These are phyloP conservation scores for Brachionus asplanchnoidis DNA, from an alignment of 1,140 invertebrate species.

Conservation along the genomic window DNA sequence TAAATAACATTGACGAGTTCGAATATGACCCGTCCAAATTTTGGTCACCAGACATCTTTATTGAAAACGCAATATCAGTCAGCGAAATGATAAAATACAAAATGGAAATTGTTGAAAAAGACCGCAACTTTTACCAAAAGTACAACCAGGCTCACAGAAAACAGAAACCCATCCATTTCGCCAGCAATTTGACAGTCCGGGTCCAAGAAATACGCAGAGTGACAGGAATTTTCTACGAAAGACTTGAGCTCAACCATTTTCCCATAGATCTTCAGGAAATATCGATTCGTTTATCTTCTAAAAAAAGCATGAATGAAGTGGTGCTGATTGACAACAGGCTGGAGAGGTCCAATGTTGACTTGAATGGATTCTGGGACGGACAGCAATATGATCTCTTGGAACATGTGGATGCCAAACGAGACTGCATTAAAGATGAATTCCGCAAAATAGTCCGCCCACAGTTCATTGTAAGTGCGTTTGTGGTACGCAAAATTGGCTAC, in stretches of 20 bases:
- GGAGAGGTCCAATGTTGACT: not conserved
- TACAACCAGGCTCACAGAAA: not conserved
- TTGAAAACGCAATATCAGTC: slow-evolving; percentile 12
- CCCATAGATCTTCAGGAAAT: slow-evolving; percentile 38
- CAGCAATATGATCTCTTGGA: slow-evolving; percentile 38
- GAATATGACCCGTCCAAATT: slow-evolving; percentile 11
- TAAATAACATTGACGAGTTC: slow-evolving; percentile 27
- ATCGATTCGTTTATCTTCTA: not conserved
- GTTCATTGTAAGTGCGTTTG: slow-evolving; percentile 11
- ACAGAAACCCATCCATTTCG: not conserved
- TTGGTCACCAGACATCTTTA: slow-evolving; percentile 37
- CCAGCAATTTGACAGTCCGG: slow-evolving; percentile 1
- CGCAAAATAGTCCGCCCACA: not conserved
- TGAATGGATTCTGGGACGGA: not conserved
- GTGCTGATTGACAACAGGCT: not conserved
- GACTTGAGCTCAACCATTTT: slow-evolving; percentile 36
- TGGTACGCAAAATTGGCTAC: not conserved
- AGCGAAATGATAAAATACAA: slow-evolving; percentile 22
- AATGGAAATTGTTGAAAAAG: slow-evolving; percentile 40
- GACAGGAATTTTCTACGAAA: slow-evolving; percentile 34
- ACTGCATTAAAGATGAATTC: not conserved
- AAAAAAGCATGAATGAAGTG: slow-evolving; percentile 15
- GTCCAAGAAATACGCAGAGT: not conserved
- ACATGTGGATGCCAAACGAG: not conserved
- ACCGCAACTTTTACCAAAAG: not conserved